phyloP scores from a whole-genome alignment of 2,113 vertebrate species.

The Protobothrops flavoviridis region DNA sequence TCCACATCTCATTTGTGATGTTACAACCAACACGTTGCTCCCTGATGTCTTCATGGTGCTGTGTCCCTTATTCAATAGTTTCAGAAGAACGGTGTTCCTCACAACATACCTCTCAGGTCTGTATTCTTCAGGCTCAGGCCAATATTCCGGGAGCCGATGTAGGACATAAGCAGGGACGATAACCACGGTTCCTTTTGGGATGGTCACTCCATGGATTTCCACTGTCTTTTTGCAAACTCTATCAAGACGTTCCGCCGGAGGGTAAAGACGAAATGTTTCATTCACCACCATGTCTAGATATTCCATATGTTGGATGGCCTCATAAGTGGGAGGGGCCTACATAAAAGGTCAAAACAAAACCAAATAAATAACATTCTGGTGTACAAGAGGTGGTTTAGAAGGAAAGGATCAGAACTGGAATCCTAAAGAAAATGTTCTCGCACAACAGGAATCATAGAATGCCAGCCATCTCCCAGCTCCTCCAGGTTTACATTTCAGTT shows the following conservation, averaged over 20 bases:
- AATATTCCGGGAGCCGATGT: constrained; percentile 62
- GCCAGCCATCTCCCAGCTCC: not conserved
- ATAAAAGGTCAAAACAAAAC: not conserved
- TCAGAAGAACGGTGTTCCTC: accelerated
- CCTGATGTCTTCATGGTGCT: not conserved
- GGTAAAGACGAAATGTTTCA: constrained; percentile 77
- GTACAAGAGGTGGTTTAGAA: too few species aligned
- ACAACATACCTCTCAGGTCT: constrained; percentile 77
- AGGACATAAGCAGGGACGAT: constrained; percentile 65
- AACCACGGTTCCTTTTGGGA: constrained; percentile 71
- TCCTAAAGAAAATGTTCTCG: not conserved
- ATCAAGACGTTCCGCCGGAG: constrained; percentile 60
- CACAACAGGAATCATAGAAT: not conserved
- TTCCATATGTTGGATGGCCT: constrained; percentile 74
- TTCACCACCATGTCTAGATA: constrained; percentile 82
- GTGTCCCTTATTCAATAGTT: constrained; percentile 1
- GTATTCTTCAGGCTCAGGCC: constrained; percentile 75
- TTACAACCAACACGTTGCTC: constrained; percentile 31
- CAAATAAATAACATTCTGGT: not conserved
- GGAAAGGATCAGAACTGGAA: too few species aligned
- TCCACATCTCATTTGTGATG: constrained; percentile 52
- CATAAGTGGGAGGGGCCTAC: constrained; percentile 71
- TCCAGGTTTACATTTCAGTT: not conserved
- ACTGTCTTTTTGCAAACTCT: constrained; percentile 80
- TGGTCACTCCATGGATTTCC: constrained; percentile 73